Evolutionary conservation across 2,888 invertebrate genomes (phyloP).

Genomic region (Drosophila imparisetae): DNA sequence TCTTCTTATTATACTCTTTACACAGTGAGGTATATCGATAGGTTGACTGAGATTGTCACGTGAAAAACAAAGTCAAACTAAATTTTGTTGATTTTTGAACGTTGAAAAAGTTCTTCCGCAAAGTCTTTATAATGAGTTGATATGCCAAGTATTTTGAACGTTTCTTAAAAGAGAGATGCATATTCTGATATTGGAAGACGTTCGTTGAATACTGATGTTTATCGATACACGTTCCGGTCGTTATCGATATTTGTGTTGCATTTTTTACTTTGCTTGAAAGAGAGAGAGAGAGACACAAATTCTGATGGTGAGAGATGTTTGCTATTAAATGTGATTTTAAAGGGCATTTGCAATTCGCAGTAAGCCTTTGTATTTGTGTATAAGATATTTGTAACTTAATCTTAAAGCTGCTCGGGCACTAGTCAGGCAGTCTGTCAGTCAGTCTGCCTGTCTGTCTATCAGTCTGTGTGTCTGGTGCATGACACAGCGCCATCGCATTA

Average conservation of each 20-base stretch:
- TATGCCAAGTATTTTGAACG: not conserved
- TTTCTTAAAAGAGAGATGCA: not conserved
- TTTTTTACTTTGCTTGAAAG: not conserved
- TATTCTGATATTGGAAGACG: not conserved
- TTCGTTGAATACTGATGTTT: not conserved
- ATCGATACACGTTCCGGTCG: not conserved
- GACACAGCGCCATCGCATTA: slow-evolving; percentile 66
- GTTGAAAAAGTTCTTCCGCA: not conserved
- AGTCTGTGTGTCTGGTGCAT: slow-evolving; percentile 34
- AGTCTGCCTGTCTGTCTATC: not conserved
- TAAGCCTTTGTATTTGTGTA: not conserved
- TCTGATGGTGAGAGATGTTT: not conserved
- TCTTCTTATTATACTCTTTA: slow-evolving; percentile 60
- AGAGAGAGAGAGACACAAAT: not conserved
- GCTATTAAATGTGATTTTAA: not conserved
- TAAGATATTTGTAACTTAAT: slow-evolving; percentile 36
- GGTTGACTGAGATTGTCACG: not conserved
- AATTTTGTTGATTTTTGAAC: not conserved
- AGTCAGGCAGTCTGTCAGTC: not conserved
- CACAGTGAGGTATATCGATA: not conserved
- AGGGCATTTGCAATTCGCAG: slow-evolving; percentile 37
- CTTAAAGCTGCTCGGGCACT: slow-evolving; percentile 37
- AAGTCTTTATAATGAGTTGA: not conserved
- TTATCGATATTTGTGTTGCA: not conserved
- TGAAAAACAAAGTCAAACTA: not conserved